Evolutionary conservation across 2,888 invertebrate genomes (phyloP).

Genomic region (Campoplex nolae): DNA sequence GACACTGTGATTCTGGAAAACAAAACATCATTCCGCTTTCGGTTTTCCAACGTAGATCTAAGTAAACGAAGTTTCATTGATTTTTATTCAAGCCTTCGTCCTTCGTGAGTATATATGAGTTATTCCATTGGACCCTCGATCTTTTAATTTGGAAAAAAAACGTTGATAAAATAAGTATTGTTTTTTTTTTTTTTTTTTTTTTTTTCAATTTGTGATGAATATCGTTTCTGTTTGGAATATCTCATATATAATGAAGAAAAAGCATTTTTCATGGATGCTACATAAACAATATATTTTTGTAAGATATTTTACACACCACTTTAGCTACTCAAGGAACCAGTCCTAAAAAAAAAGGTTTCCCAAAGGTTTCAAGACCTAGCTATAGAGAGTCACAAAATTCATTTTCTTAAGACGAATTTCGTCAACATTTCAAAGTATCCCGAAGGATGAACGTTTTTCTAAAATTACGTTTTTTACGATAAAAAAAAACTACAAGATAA

Average conservation of each 20-base stretch:
- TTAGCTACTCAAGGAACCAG: neutral
- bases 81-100: conserved; percentile 13
- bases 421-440: too few species aligned
- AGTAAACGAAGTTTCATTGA: conserved; percentile 1
- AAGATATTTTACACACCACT: neutral
- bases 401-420: too few species aligned
- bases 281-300: conserved; percentile 4
- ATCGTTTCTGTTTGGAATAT: conserved; percentile 19
- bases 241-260: conserved; percentile 20
- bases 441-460: too few species aligned
- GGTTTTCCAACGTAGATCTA: conserved; percentile 64
- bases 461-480: too few species aligned
- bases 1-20: conserved; percentile 89
- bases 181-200: too few species aligned
- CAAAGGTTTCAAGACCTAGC: neutral
- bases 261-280: conserved; percentile 24
- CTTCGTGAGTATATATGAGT: neutral
- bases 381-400: neutral
- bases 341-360: neutral
- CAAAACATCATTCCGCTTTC: conserved; percentile 73
- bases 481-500: neutral
- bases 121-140: neutral
- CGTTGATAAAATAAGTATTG: neutral
- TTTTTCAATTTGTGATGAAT: neutral
- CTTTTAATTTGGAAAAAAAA: neutral